A percentile compares a stretch with the other conserved stretches of the same genome.
Evolutionary conservation across 2,888 invertebrate species (phyloP).

Genomic region (Acronicta psi): DNA sequence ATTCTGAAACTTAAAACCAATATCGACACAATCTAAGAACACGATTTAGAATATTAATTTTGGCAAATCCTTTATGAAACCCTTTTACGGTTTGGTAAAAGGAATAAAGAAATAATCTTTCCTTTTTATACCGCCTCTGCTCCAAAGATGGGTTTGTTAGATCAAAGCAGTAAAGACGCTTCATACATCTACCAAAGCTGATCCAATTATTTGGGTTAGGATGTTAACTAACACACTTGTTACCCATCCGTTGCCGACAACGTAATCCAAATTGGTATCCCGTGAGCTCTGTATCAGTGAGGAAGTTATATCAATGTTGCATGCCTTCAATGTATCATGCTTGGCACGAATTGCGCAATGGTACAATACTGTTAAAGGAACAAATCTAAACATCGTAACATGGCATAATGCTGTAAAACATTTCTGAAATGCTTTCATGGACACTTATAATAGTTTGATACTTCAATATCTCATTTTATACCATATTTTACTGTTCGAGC

Average conservation of each 20-base stretch:
- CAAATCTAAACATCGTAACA: constrained; percentile 8
- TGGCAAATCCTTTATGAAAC: not conserved
- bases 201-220: constrained; percentile 44
- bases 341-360: constrained; percentile 21
- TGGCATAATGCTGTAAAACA: constrained; percentile 7
- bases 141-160: constrained; percentile 27
- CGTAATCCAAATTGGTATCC: constrained; percentile 24
- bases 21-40: not conserved
- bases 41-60: not conserved
- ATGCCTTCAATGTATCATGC: constrained; percentile 22
- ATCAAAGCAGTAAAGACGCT: constrained; percentile 39
- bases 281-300: constrained; percentile 25
- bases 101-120: constrained; percentile 25
- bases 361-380: constrained; percentile 18
- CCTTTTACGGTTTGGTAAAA: constrained; percentile 2
- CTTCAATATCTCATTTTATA: constrained; percentile 4
- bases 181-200: constrained; percentile 33
- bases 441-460: constrained; percentile 2
- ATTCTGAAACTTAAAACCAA: not conserved
- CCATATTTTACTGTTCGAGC: not conserved
- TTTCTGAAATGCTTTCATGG: constrained; percentile 16
- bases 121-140: constrained; percentile 3
- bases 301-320: constrained; percentile 19
- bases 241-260: constrained; percentile 41
- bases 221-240: constrained; percentile 51